phyloP scores from a whole-genome alignment of 2,888 invertebrate species.

The Cartodere bifasciata region DNA sequence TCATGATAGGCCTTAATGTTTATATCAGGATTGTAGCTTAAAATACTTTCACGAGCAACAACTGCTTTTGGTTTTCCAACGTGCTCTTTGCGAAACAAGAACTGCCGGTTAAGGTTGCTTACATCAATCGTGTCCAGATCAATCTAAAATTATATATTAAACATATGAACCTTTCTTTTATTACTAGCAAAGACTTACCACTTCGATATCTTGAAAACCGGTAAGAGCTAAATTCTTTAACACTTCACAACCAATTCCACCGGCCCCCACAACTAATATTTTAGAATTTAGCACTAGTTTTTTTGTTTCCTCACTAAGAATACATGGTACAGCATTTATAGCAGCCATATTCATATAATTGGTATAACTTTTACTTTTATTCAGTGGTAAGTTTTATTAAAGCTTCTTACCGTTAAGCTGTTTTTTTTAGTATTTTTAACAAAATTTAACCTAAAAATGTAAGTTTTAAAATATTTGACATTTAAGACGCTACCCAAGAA shows the following conservation, averaged over 20 bases:
- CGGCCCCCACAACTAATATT: conserved; percentile 86
- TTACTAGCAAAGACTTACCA: conserved; percentile 49
- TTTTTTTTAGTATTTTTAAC: too few species aligned
- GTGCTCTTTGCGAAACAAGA: conserved; percentile 96
- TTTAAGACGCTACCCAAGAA: too few species aligned
- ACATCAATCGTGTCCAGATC: conserved; percentile 99
- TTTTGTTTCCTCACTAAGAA: conserved; percentile 8
- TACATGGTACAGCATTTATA: conserved; percentile 5
- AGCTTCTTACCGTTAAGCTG: too few species aligned
- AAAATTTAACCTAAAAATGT: too few species aligned
- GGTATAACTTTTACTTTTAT: too few species aligned
- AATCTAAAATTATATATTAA: too few species aligned
- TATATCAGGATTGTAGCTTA: conserved; percentile 77
- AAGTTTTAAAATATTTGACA: too few species aligned
- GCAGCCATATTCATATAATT: too few species aligned
- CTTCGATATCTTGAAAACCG: conserved; percentile 86
- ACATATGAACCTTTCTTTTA: not conserved
- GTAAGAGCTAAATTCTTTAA: conserved; percentile 92
- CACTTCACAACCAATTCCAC: conserved; percentile 98
- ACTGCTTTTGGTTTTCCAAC: conserved; percentile 94
- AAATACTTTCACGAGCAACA: conserved; percentile 81
- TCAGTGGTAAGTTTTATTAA: too few species aligned
- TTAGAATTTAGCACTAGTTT: conserved; percentile 31
- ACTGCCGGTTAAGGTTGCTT: conserved; percentile 96
- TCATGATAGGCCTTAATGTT: conserved; percentile 85